Percentiles rank a stretch among this genome's conserved stretches.
Evolutionary conservation across 2,888 invertebrate genomes (phyloP).

Genomic region (Plagodis dolabraria): DNA sequence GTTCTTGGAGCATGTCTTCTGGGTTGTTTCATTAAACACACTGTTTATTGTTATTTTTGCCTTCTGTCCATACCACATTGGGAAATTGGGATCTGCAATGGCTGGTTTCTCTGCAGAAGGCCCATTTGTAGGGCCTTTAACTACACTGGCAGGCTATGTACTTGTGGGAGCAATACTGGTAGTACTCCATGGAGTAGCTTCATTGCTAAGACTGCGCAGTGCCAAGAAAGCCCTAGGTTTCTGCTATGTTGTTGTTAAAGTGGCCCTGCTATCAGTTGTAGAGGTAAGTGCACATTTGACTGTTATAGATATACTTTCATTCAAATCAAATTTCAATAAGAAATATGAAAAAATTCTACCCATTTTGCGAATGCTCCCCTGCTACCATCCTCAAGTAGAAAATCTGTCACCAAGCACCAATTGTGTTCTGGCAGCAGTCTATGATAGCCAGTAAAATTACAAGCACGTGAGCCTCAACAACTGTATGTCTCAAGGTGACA

Average conservation of each 20-base stretch:
- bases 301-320: neutral
- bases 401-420: no score
- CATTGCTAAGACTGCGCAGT: slow-evolving; percentile 91
- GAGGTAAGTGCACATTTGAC: slow-evolving; percentile 87
- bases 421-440: no score
- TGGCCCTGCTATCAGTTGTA: slow-evolving; percentile 96
- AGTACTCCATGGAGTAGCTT: slow-evolving; percentile 93
- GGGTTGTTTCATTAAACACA: slow-evolving; percentile 99
- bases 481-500: no score
- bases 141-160: slow-evolving; percentile 97
- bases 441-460: no score
- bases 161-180: slow-evolving; percentile 93
- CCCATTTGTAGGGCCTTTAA: slow-evolving; percentile 96
- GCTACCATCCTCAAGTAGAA: no score
- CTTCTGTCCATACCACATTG: slow-evolving; percentile 98
- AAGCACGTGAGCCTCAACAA: no score
- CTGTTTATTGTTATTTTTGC: slow-evolving; percentile 98
- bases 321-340: neutral
- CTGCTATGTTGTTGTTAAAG: slow-evolving; percentile 95
- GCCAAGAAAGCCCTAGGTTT: slow-evolving; percentile 95
- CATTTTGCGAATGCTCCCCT: no score
- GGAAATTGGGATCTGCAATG: slow-evolving; percentile 91
- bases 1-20: slow-evolving; percentile 99
- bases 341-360: no score
- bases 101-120: slow-evolving; percentile 83